Percentiles rank a stretch among this genome's conserved stretches.
Conservation (phyloP, 2,113 vertebrate genomes). For the Mungos mungo region DNA sequence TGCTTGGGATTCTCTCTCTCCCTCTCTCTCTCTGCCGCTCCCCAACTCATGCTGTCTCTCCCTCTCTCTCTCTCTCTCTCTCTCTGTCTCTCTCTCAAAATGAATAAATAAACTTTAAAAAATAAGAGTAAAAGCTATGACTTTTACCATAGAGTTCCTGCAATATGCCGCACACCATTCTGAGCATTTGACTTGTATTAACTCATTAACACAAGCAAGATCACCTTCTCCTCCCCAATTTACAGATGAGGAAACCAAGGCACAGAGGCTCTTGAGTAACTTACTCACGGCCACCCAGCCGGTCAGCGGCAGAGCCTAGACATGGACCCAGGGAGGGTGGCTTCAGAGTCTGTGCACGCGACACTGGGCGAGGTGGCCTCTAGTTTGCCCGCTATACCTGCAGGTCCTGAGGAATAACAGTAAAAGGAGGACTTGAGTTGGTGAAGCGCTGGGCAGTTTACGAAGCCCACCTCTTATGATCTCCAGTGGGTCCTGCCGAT, state of each 20-base stretch:
- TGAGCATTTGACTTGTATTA: accelerated
- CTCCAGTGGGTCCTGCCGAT: not conserved
- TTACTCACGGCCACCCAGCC: not conserved
- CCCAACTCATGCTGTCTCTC: no score
- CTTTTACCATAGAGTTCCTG: not conserved
- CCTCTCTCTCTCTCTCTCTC: no score
- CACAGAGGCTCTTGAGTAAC: not conserved
- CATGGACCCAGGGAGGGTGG: not conserved
- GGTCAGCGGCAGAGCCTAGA: not conserved
- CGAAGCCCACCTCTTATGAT: not conserved
- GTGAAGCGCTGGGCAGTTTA: not conserved
- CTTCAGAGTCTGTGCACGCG: not conserved
- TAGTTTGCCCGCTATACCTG: not conserved
- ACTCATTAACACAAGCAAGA: not conserved
- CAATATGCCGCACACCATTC: not conserved
- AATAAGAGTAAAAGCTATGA: not conserved
- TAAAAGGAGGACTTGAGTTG: not conserved
- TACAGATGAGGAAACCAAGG: not conserved
- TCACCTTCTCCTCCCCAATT: not conserved
- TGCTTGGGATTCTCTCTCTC: no score
- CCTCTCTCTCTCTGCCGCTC: no score
- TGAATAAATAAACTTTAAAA: no score
- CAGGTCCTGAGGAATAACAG: not conserved
- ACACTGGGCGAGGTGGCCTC: not conserved
- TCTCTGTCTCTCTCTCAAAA: no score